Percentiles rank a stretch among this genome's conserved stretches.
These are phyloP conservation scores for Aptenodytes forsteri DNA, from an alignment of 2,113 vertebrate genomes.

Conservation along the genomic window DNA sequence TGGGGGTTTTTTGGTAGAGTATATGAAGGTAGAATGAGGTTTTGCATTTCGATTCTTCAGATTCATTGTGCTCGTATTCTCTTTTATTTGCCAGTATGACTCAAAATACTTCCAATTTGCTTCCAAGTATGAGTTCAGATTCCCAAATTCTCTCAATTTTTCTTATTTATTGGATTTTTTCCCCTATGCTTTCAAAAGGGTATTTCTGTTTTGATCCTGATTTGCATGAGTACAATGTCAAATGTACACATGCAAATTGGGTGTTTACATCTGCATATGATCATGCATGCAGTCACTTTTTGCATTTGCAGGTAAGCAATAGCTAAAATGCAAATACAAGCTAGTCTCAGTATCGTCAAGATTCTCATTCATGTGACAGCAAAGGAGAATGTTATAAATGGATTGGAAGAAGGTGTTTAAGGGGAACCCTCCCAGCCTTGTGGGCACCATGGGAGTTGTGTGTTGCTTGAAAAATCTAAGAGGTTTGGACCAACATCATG, in stretches of 20 bases:
- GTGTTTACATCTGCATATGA: not conserved
- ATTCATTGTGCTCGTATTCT: not conserved
- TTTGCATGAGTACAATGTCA: conserved; percentile 13
- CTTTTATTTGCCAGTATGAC: not conserved
- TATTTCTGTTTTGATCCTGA: not conserved
- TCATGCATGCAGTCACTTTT: not conserved
- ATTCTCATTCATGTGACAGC: not conserved
- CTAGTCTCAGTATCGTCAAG: not conserved
- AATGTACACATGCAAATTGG: not conserved
- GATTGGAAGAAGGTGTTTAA: not conserved
- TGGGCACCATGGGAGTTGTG: not conserved
- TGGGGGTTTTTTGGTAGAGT: not conserved
- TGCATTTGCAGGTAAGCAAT: not conserved
- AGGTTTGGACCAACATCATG: not conserved
- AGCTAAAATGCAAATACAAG: not conserved
- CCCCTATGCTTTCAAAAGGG: not conserved
- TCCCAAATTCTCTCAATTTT: not conserved
- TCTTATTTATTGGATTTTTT: not conserved
- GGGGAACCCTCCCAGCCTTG: not conserved
- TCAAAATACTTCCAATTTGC: not conserved
- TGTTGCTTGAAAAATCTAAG: not conserved
- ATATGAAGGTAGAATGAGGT: not conserved
- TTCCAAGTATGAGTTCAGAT: not conserved
- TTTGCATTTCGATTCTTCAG: not conserved
- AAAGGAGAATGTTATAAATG: not conserved